phyloP scores from a whole-genome alignment of 2,113 vertebrate species.

The Macrotis lagotis region DNA sequence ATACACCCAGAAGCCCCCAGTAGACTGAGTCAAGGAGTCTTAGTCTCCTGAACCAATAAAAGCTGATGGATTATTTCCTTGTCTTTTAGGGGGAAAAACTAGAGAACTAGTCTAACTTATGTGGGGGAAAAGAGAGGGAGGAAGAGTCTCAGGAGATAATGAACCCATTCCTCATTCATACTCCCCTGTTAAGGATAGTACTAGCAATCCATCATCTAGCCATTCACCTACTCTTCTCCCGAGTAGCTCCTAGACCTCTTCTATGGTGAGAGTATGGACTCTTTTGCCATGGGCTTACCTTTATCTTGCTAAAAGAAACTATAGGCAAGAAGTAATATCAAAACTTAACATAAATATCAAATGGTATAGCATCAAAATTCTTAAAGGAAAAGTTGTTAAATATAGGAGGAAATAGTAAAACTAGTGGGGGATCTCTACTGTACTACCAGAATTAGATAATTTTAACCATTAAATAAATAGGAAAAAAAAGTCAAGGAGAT shows the following conservation, averaged over 20 bases:
- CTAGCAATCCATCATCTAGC: background rate
- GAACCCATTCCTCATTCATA: background rate
- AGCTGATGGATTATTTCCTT: background rate
- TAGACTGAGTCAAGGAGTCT: background rate
- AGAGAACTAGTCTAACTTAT: background rate
- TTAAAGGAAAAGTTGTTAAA: background rate
- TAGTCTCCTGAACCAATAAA: background rate
- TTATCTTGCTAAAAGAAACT: background rate
- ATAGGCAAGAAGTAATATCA: background rate
- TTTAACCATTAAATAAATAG: background rate
- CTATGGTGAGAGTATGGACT: background rate
- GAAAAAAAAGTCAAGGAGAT: background rate
- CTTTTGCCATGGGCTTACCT: background rate
- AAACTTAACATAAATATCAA: background rate
- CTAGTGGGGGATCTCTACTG: background rate
- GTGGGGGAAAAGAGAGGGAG: background rate
- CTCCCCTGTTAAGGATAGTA: background rate
- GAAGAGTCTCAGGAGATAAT: background rate
- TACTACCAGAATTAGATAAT: background rate
- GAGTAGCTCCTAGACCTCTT: background rate
- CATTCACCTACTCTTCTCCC: background rate
- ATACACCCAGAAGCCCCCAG: background rate
- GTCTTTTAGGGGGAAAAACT: background rate
- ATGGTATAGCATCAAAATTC: background rate
- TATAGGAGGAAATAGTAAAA: background rate